phyloP scores from a whole-genome alignment of 2,113 vertebrate species.

The Circaetus gallicus region DNA sequence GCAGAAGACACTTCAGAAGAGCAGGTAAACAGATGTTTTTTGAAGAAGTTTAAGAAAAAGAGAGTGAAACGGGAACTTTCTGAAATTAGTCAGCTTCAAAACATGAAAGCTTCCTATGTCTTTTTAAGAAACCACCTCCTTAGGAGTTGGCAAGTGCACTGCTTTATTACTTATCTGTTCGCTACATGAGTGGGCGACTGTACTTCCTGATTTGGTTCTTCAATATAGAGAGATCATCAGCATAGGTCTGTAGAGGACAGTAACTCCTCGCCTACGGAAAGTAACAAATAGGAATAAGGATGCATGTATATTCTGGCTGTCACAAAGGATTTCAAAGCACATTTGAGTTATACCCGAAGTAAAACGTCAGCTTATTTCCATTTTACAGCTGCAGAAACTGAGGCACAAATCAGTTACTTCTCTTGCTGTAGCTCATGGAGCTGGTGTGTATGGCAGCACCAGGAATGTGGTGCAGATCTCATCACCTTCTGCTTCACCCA shows the following conservation, averaged over 20 bases:
- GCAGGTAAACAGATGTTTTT: background rate
- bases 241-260: conserved; percentile 56
- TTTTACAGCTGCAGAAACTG: conserved; percentile 30
- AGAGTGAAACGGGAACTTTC: background rate
- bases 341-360: background rate
- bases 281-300: conserved; percentile 15
- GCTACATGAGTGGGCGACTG: conserved; percentile 53
- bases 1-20: background rate
- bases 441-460: background rate
- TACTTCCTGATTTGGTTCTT: conserved; percentile 61
- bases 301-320: conserved; percentile 19
- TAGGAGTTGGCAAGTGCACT: conserved; percentile 51
- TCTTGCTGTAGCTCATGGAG: background rate
- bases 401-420: background rate
- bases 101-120: conserved; percentile 56
- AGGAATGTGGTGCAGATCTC: background rate
- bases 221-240: conserved; percentile 41
- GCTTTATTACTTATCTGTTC: conserved; percentile 60
- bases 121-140: conserved; percentile 67
- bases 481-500: background rate
- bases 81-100: conserved; percentile 63
- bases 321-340: conserved; percentile 16
- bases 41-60: background rate
- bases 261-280: conserved; percentile 48
- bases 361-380: background rate